These are phyloP conservation scores for Hemiprocne comata DNA, from an alignment of 2,113 vertebrate species.

Conservation along the genomic window DNA sequence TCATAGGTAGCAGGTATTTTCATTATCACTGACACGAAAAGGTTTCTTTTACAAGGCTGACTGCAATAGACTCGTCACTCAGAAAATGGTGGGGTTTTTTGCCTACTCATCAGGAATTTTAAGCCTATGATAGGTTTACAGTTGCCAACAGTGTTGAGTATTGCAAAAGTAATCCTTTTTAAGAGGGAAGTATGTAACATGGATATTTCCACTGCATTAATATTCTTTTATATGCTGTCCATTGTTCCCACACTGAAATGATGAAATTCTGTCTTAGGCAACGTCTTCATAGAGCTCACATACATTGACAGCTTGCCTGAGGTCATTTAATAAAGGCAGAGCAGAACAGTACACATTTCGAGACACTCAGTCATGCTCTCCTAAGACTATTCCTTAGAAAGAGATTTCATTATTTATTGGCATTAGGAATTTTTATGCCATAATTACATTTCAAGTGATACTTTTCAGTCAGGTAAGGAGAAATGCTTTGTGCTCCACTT, in stretches of 20 bases:
- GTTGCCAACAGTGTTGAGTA: conserved; percentile 22
- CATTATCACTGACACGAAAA: conserved; percentile 64
- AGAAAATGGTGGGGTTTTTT: background rate
- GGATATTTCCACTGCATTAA: conserved; percentile 6
- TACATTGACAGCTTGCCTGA: background rate
- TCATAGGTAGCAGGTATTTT: conserved; percentile 51
- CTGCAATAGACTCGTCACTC: conserved; percentile 43
- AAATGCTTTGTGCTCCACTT: background rate
- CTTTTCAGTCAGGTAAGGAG: background rate
- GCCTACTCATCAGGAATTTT: conserved; percentile 48
- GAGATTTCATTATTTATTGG: background rate
- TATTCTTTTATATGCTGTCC: conserved; percentile 8
- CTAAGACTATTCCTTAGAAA: background rate
- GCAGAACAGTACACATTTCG: background rate
- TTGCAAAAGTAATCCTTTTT: conserved; percentile 21
- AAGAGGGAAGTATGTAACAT: background rate
- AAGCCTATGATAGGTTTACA: conserved; percentile 24
- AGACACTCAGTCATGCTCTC: background rate
- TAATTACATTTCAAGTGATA: background rate
- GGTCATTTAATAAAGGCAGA: conserved; percentile 6
- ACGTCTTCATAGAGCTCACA: background rate
- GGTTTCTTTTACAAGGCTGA: conserved; percentile 43
- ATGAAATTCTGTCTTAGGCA: background rate
- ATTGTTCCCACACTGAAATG: background rate
- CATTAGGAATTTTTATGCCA: background rate